Conservation (phyloP, 2,888 invertebrate genomes). For the Tipula helvola region DNA sequence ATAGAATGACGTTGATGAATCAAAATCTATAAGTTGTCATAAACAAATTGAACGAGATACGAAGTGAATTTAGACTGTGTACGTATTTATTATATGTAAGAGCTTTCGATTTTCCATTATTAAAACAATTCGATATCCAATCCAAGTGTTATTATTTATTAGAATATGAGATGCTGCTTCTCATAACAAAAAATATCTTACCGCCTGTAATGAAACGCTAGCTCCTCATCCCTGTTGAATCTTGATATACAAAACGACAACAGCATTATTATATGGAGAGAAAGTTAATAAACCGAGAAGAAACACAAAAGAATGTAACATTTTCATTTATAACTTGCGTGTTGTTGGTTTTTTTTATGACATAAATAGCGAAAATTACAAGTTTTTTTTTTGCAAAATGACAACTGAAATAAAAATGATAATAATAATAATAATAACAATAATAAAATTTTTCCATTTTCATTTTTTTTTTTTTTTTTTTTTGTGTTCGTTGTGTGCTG, state of each 20-base stretch:
- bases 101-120: neutral
- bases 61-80: neutral
- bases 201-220: neutral
- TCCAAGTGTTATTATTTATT: neutral
- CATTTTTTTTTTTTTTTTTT: neutral
- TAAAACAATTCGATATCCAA: neutral
- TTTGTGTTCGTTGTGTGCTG: neutral
- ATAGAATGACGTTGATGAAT: neutral
- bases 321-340: neutral
- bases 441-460: neutral
- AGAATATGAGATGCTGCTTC: neutral
- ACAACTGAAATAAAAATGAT: neutral
- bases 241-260: neutral
- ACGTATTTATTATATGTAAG: neutral
- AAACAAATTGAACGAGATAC: neutral
- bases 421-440: neutral
- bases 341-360: neutral
- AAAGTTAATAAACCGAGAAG: neutral
- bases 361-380: slow-evolving; percentile 4
- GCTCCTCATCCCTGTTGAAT: neutral
- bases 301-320: neutral
- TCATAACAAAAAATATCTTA: neutral
- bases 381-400: neutral
- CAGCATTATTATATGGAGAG: neutral
- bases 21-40: neutral